These are phyloP conservation scores for Ceratina australensis DNA, from an alignment of 1,140 invertebrate genomes.

Conservation along the genomic window DNA sequence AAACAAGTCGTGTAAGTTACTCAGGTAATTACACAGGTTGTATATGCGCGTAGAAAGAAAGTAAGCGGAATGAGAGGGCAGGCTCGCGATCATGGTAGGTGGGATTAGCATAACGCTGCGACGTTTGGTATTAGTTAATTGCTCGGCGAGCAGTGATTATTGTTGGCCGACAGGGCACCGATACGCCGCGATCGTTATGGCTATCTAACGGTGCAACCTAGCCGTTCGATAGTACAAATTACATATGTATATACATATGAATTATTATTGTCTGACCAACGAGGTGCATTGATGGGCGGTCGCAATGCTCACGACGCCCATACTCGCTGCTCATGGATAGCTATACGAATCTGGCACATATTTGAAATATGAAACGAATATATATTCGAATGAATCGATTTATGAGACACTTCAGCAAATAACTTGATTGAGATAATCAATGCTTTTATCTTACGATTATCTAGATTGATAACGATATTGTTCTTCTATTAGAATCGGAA, in stretches of 20 bases:
- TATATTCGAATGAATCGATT: no score
- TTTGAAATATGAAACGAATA: no score
- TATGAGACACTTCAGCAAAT: no score
- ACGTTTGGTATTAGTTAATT: conserved; percentile 40
- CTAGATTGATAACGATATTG: no score
- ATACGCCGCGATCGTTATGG: conserved; percentile 42
- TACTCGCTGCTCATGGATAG: conserved; percentile 46
- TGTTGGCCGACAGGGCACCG: background rate
- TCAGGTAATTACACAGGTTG: background rate
- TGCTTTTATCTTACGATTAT: no score
- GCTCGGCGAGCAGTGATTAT: conserved; percentile 25
- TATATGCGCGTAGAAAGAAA: background rate
- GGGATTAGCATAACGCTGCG: conserved; percentile 52
- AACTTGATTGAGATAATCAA: no score
- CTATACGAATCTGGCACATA: conserved; percentile 1
- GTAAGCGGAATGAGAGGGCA: background rate
- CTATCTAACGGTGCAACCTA: conserved; percentile 38
- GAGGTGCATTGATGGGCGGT: conserved; percentile 69
- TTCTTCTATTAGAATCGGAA: no score
- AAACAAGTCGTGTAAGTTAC: background rate
- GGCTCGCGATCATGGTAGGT: conserved; percentile 15
- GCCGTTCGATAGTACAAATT: conserved; percentile 5
- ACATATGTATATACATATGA: conserved; percentile 49
- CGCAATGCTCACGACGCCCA: conserved; percentile 65
- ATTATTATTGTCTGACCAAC: conserved; percentile 69